A percentile compares a stretch with the other conserved stretches of the same genome.
These are phyloP conservation scores for Hyposoter dolosus DNA, from an alignment of 2,888 invertebrate genomes.

Conservation along the genomic window DNA sequence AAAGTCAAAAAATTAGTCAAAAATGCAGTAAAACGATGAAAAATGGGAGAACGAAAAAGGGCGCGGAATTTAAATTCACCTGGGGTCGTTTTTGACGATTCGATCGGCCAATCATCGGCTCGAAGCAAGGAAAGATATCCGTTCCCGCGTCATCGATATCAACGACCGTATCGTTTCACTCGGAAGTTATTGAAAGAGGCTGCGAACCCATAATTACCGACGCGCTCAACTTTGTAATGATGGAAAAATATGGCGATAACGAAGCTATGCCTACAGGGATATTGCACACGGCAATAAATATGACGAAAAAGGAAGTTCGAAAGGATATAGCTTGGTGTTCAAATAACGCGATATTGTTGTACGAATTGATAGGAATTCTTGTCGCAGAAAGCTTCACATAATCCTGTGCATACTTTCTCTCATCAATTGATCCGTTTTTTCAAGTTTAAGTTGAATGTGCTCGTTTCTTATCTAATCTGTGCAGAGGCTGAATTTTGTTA, in stretches of 20 bases:
- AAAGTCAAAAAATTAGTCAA: too few relatives aligned
- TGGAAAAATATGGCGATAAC: constrained; percentile 14
- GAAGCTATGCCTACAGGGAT: neutral
- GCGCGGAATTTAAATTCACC: too few relatives aligned
- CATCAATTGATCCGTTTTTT: constrained; percentile 3
- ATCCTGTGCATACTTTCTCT: constrained; percentile 21
- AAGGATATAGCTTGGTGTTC: neutral
- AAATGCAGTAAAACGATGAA: too few relatives aligned
- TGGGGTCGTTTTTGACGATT: too few relatives aligned
- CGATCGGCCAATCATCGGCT: neutral
- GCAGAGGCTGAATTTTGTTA: neutral
- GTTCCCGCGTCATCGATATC: neutral
- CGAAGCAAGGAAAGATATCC: neutral
- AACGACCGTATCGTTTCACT: constrained; percentile 9
- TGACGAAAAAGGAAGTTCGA: neutral
- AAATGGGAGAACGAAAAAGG: too few relatives aligned
- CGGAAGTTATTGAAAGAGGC: constrained; percentile 21
- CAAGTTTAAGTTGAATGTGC: constrained; percentile 28
- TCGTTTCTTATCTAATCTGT: neutral
- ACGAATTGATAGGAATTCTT: constrained; percentile 19
- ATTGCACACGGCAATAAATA: neutral
- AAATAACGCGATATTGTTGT: constrained; percentile 25
- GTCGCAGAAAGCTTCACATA: neutral
- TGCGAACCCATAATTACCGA: constrained; percentile 25
- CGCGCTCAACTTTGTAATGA: constrained; percentile 8